phyloP scores from a whole-genome alignment of 2,888 invertebrate species.

The Zonitis immaculata region DNA sequence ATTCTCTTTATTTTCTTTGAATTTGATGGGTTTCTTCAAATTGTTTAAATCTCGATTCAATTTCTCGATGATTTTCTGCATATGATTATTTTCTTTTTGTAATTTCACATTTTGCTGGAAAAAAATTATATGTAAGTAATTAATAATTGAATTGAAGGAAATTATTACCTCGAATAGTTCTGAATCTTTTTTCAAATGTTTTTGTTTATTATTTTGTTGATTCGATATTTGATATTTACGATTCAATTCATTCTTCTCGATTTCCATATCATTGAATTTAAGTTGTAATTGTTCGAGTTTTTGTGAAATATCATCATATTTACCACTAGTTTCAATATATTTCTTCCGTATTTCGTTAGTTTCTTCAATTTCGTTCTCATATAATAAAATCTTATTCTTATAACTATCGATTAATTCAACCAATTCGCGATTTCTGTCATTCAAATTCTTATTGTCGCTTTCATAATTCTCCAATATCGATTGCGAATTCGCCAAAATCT shows the following conservation, averaged over 20 bases:
- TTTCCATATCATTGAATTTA: constrained; percentile 31
- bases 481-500: too few species aligned
- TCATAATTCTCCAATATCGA: constrained; percentile 24
- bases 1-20: constrained; percentile 51
- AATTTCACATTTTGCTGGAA: constrained; percentile 39
- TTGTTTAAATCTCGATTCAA: constrained; percentile 40
- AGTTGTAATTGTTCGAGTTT: constrained; percentile 32
- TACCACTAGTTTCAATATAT: constrained; percentile 42
- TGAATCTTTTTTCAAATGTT: constrained; percentile 52
- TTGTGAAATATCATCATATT: constrained; percentile 38
- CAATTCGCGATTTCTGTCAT: constrained; percentile 7
- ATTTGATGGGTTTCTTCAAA: constrained; percentile 37
- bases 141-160: neutral
- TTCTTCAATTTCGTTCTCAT: constrained; percentile 37
- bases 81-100: constrained; percentile 35
- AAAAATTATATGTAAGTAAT: constrained; percentile 15
- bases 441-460: constrained; percentile 6
- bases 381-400: constrained; percentile 30
- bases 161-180: constrained; percentile 48
- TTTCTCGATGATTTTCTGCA: constrained; percentile 47
- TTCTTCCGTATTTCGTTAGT: constrained; percentile 34
- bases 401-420: constrained; percentile 25
- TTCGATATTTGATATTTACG: constrained; percentile 53
- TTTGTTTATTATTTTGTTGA: constrained; percentile 60
- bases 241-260: constrained; percentile 44